A percentile compares a stretch with the other conserved stretches of the same genome.
phyloP scores from a whole-genome alignment of 2,888 invertebrate genomes.

The Amphipyra berbera region DNA sequence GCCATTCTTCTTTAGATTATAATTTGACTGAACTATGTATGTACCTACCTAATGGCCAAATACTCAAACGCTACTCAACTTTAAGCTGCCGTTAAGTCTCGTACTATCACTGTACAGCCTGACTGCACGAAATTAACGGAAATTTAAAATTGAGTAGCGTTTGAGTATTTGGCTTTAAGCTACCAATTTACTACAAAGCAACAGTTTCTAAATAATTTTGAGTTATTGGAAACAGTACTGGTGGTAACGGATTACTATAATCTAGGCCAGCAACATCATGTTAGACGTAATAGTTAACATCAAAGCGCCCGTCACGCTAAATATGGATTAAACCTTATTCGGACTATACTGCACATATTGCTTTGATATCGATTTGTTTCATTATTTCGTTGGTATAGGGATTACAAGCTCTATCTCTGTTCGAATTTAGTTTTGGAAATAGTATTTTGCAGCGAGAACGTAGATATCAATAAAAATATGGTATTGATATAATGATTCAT shows the following conservation, averaged over 20 bases:
- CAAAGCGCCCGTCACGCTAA: constrained; percentile 15
- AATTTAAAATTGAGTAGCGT: too few species aligned
- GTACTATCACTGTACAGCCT: too few species aligned
- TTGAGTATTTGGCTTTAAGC: background rate
- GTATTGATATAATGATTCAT: too few species aligned
- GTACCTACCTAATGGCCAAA: too few species aligned
- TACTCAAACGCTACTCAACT: too few species aligned
- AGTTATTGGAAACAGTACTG: constrained; percentile 9
- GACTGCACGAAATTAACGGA: too few species aligned
- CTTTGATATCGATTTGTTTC: background rate
- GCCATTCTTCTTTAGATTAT: constrained; percentile 4
- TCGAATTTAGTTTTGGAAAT: too few species aligned
- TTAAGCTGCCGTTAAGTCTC: too few species aligned
- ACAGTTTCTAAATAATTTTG: constrained; percentile 3
- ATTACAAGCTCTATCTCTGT: too few species aligned
- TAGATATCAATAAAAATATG: too few species aligned
- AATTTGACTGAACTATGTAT: constrained; percentile 3
- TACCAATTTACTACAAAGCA: background rate
- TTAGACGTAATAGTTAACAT: constrained; percentile 16
- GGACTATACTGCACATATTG: background rate
- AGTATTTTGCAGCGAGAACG: too few species aligned
- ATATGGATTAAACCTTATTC: constrained; percentile 15
- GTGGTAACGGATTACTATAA: constrained; percentile 34
- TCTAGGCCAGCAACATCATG: constrained; percentile 8
- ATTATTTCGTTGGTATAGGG: too few species aligned